Conservation (phyloP, 2,113 vertebrate species). For the Dryoscopus gambensis region DNA sequence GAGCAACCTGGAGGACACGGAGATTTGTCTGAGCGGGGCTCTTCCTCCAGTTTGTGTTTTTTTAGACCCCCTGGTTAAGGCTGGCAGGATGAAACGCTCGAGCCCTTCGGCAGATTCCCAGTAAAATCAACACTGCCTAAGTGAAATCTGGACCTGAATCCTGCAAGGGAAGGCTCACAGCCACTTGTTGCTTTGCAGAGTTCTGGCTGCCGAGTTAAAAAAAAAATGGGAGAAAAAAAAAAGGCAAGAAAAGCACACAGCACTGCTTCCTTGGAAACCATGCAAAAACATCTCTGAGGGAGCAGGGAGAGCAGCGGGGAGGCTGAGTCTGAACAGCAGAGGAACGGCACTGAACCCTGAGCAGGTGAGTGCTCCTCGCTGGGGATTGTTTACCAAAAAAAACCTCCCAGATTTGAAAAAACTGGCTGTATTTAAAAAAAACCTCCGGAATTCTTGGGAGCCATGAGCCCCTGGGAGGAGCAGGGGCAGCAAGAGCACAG, state of each 20-base stretch:
- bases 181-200: background rate
- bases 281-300: background rate
- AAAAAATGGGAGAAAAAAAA: background rate
- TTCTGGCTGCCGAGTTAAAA: background rate
- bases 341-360: background rate
- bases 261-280: slow-evolving; percentile 6
- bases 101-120: background rate
- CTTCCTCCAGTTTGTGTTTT: background rate
- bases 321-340: background rate
- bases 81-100: background rate
- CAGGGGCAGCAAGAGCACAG: background rate
- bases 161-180: background rate
- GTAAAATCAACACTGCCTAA: background rate
- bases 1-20: background rate
- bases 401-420: background rate
- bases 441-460: background rate
- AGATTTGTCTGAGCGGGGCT: slow-evolving; percentile 10
- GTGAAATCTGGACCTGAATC: background rate
- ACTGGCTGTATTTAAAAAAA: background rate
- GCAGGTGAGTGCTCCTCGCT: background rate
- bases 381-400: background rate
- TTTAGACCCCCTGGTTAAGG: slow-evolving; percentile 11
- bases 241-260: background rate
- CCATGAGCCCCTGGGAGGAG: background rate
- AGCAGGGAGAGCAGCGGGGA: background rate